phyloP scores from a whole-genome alignment of 2,797 vertebrate species.

The Lemur catta region DNA sequence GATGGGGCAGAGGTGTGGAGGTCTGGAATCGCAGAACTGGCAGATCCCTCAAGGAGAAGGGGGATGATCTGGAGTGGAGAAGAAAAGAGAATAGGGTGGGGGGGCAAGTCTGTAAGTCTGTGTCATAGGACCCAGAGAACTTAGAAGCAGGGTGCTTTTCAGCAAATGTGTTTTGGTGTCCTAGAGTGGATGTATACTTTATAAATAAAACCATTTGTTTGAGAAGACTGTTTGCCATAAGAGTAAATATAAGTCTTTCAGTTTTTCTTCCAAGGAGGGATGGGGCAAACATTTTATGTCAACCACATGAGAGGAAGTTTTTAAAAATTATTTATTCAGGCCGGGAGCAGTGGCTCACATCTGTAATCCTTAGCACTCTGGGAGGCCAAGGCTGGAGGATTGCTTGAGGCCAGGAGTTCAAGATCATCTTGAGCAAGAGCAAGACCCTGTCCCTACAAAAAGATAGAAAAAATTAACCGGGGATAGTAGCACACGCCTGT shows the following conservation, averaged over 20 bases:
- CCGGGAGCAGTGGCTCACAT: neutral
- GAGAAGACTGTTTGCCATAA: neutral
- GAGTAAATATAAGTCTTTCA: neutral
- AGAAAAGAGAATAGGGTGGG: neutral
- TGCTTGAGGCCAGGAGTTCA: neutral
- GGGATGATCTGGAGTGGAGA: neutral
- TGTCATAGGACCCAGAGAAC: neutral
- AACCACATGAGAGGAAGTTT: neutral
- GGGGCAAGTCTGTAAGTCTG: neutral
- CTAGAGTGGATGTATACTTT: neutral
- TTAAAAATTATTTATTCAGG: neutral
- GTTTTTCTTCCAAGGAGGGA: conserved; percentile 13
- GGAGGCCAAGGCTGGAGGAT: neutral
- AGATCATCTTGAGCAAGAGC: neutral
- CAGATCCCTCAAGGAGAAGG: neutral
- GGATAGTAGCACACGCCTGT: neutral
- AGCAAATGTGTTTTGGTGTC: neutral
- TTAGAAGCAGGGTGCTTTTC: neutral
- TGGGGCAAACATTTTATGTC: neutral
- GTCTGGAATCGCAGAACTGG: neutral
- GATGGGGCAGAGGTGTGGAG: neutral
- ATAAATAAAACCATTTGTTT: neutral
- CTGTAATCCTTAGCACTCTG: neutral
- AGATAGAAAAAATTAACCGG: neutral
- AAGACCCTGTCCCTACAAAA: neutral